Percentiles rank a stretch among this genome's conserved stretches.
Conservation (phyloP, 1,140 invertebrate species). For the Drosophila setifemur region DNA sequence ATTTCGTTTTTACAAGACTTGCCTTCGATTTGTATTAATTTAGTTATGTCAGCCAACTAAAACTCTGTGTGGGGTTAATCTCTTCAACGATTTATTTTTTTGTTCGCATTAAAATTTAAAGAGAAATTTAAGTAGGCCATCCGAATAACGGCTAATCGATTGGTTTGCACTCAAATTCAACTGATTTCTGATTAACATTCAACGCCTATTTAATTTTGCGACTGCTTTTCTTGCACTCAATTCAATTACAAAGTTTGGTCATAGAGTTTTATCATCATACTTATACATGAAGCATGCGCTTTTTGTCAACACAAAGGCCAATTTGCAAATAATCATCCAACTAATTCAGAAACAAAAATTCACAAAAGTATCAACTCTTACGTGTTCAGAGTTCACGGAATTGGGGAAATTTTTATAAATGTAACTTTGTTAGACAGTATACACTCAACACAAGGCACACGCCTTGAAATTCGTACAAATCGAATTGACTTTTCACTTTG, state of each 20-base stretch:
- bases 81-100: conserved; percentile 55
- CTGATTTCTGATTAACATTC: conserved; percentile 75
- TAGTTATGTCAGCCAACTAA: conserved; percentile 67
- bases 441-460: neutral
- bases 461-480: neutral
- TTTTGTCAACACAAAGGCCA: conserved; percentile 83
- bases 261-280: conserved; percentile 16
- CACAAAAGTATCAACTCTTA: conserved; percentile 49
- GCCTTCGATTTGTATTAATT: conserved; percentile 40
- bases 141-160: conserved; percentile 29
- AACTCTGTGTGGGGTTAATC: conserved; percentile 76
- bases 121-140: conserved; percentile 47
- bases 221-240: conserved; percentile 50
- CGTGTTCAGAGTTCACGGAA: conserved; percentile 14
- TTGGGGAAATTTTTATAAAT: neutral
- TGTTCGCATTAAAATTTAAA: conserved; percentile 20
- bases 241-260: conserved; percentile 49
- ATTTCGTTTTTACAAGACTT: conserved; percentile 32
- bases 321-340: conserved; percentile 83
- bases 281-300: conserved; percentile 74
- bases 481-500: neutral
- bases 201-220: conserved; percentile 29
- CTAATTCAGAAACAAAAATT: conserved; percentile 81
- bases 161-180: conserved; percentile 56
- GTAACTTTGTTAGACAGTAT: neutral